Conservation (phyloP, 2,888 invertebrate species). For the Nomada goodeniana region DNA sequence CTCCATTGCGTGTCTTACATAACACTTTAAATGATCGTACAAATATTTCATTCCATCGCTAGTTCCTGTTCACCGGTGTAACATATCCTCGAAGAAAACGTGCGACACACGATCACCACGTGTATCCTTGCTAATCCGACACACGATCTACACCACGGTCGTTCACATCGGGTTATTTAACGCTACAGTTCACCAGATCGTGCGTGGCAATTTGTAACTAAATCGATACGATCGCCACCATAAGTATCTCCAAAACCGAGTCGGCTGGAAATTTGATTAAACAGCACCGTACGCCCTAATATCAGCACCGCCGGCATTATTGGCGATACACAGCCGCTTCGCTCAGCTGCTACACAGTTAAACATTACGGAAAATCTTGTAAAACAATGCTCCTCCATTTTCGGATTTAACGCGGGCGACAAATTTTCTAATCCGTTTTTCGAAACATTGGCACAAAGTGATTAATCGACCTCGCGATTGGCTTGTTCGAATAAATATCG, state of each 20-base stretch:
- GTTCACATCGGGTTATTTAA: constrained; percentile 45
- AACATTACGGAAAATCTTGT: too few species aligned
- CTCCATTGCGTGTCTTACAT: not conserved
- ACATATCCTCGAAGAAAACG: constrained; percentile 30
- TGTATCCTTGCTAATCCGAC: constrained; percentile 54
- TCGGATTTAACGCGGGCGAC: not conserved
- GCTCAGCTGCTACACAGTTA: too few species aligned
- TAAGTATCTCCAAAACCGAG: too few species aligned
- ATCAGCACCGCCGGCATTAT: not conserved
- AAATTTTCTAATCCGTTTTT: constrained; percentile 27
- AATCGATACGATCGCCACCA: constrained; percentile 51
- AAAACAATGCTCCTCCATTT: not conserved
- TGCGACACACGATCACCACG: constrained; percentile 47
- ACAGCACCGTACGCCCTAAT: constrained; percentile 42
- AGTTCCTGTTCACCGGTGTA: constrained; percentile 6
- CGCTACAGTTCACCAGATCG: constrained; percentile 34
- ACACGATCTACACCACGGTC: constrained; percentile 31
- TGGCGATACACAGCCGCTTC: not conserved
- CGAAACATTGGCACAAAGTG: constrained; percentile 21
- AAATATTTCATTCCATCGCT: not conserved
- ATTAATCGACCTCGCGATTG: constrained; percentile 57
- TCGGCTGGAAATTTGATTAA: too few species aligned
- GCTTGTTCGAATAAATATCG: constrained; percentile 59
- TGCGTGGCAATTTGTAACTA: constrained; percentile 60
- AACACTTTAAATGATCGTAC: not conserved